Evolutionary conservation across 2,113 vertebrate genomes (phyloP).

Genomic region (Clarias macrocephalus): DNA sequence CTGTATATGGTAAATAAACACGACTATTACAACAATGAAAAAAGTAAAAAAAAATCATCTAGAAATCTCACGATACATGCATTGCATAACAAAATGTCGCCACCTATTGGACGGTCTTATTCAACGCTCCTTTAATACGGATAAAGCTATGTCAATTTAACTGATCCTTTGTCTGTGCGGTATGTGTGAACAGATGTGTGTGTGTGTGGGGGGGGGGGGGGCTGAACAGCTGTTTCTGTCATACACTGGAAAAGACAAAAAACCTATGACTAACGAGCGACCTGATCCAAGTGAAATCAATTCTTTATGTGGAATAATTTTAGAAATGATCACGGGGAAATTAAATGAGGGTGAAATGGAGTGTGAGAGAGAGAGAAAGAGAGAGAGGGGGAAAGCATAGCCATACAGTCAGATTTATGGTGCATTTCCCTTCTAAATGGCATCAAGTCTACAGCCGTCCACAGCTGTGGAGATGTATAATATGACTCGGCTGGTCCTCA

Average conservation of each 20-base stretch:
- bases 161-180: constrained; percentile 5
- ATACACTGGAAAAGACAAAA: constrained; percentile 37
- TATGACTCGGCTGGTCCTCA: constrained; percentile 53
- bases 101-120: constrained; percentile 31
- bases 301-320: constrained; percentile 26
- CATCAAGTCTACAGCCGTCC: constrained; percentile 29
- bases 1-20: neutral
- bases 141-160: constrained; percentile 53
- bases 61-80: neutral
- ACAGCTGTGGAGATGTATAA: constrained; percentile 45
- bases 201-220: neutral
- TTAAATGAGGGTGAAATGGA: neutral
- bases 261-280: constrained; percentile 43
- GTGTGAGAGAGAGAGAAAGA: neutral
- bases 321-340: constrained; percentile 11
- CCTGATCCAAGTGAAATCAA: constrained; percentile 42
- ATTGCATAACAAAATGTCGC: constrained; percentile 4
- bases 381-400: constrained; percentile 13
- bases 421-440: constrained; percentile 27
- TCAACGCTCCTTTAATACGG: constrained; percentile 41
- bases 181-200: neutral
- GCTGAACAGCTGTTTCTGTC: constrained; percentile 20
- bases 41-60: neutral
- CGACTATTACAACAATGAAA: neutral
- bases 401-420: constrained; percentile 39